Evolutionary conservation across 2,797 vertebrate genomes (phyloP), one percentile per base, ranked within the genome.

Genomic region (Aphelocoma californica): DNA sequence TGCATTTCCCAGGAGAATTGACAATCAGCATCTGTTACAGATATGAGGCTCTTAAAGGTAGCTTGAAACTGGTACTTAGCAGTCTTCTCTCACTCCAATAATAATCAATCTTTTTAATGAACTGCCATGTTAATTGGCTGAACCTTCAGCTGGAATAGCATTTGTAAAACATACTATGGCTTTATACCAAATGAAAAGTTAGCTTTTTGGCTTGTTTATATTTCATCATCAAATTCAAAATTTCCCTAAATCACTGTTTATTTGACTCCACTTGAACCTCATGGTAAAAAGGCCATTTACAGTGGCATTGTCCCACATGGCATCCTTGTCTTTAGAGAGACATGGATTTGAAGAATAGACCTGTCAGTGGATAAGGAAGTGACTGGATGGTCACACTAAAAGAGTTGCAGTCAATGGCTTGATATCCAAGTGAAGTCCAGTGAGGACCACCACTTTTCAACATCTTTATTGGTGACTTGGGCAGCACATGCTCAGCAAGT

Each of bases 71-170:
- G 11, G 18, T 86, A 29, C n/a, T 91, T 91, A 81, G 18, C 26
- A 89, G 26, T 82, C 40, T 72, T 82, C 13, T 9, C 18, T 20
- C 1, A 25, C n/a, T 86, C 18, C 17, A 44, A 28, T 50, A 88
- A 56, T 57, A 69, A 45, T 84, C 23, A 65, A 38, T 90, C 50
- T 70, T 93, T 93, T 86, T 73, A 67, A 90, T 78, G 58, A 89
- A 64, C 77, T 83, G 34, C 32, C 44, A 18, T 28, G 7, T 56
- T 92, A 88, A 81, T 67, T 83, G 72, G 17, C 45, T 64, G 32
- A 88, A 67, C 2, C 21, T 90, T 84, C 58, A 67, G 8, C 21
- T 78, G 53, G 6, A 90, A 60, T 32, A 60, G 1, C 14, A 25
- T 82, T 82, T 88, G n/a, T 53, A 42, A 62, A 78, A 67, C 53